A percentile compares a stretch with the other conserved stretches of the same genome.
Evolutionary conservation across 2,888 invertebrate genomes (phyloP).

Genomic region (Pyrochroa serraticornis): DNA sequence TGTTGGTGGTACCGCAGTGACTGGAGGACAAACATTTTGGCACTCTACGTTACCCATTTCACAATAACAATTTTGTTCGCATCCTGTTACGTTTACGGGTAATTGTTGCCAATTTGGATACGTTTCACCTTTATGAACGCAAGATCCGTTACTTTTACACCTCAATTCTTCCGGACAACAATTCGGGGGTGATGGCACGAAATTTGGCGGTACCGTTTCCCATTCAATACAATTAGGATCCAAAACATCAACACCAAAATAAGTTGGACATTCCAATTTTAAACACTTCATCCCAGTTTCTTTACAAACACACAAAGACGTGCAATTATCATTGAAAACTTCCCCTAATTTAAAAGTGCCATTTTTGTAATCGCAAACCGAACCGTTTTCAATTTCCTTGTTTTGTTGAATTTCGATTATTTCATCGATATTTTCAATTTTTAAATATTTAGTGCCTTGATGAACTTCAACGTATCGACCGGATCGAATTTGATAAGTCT

Average conservation of each 20-base stretch:
- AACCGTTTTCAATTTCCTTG: slow-evolving; percentile 31
- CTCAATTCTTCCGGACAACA: slow-evolving; percentile 82
- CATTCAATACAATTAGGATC: slow-evolving; percentile 85
- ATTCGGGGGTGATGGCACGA: slow-evolving; percentile 73
- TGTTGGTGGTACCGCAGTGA: slow-evolving; percentile 77
- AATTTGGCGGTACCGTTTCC: slow-evolving; percentile 80
- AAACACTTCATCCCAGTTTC: slow-evolving; percentile 76
- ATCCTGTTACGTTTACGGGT: slow-evolving; percentile 80
- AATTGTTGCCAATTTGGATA: slow-evolving; percentile 83
- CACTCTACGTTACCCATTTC: slow-evolving; percentile 88
- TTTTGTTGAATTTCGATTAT: slow-evolving; percentile 43
- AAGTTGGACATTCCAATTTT: slow-evolving; percentile 81
- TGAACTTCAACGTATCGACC: slow-evolving; percentile 48
- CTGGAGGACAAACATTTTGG: slow-evolving; percentile 78
- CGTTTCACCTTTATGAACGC: slow-evolving; percentile 70
- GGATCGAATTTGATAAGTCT: slow-evolving; percentile 55
- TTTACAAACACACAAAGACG: slow-evolving; percentile 78
- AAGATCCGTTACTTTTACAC: slow-evolving; percentile 83
- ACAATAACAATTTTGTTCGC: slow-evolving; percentile 85
- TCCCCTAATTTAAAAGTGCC: slow-evolving; percentile 61
- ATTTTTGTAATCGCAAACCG: slow-evolving; percentile 52
- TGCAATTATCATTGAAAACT: slow-evolving; percentile 83
- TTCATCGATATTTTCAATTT: slow-evolving; percentile 52
- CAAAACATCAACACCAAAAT: slow-evolving; percentile 83
- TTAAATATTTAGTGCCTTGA: slow-evolving; percentile 47